phyloP scores from a whole-genome alignment of 2,888 invertebrate genomes.

The Epirrita christyi region DNA sequence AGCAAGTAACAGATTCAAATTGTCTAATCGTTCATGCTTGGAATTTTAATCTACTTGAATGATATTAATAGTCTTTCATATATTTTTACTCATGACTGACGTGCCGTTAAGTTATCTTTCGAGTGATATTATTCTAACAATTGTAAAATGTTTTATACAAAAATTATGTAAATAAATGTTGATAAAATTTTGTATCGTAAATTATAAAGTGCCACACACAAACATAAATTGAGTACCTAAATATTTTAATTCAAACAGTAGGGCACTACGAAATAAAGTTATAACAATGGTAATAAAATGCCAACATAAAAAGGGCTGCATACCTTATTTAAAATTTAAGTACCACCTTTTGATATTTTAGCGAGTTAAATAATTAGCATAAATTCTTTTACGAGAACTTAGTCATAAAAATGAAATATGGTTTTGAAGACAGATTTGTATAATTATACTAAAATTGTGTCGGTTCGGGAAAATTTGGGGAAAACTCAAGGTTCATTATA shows the following conservation, averaged over 20 bases:
- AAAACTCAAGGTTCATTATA: constrained; percentile 8
- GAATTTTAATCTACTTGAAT: too few relatives aligned
- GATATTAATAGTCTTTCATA: too few relatives aligned
- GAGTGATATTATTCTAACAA: too few relatives aligned
- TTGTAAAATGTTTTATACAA: too few relatives aligned
- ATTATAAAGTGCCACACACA: background rate
- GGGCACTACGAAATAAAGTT: constrained; percentile 3
- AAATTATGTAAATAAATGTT: too few relatives aligned
- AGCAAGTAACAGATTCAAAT: too few relatives aligned
- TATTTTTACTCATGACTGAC: too few relatives aligned
- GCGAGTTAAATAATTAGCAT: constrained; percentile 30
- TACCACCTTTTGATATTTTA: constrained; percentile 24
- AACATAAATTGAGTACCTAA: background rate
- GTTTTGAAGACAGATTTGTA: constrained; percentile 12
- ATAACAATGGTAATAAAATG: constrained; percentile 14
- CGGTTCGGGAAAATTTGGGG: background rate
- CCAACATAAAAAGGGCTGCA: constrained; percentile 12
- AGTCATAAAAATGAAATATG: constrained; percentile 18
- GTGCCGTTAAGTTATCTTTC: too few relatives aligned
- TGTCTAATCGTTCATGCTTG: too few relatives aligned
- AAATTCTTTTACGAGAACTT: constrained; percentile 17
- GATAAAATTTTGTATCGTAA: background rate
- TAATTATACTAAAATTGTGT: background rate
- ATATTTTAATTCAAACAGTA: constrained; percentile 2
- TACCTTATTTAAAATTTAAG: constrained; percentile 23